A percentile compares a stretch with the other conserved stretches of the same genome.
phyloP scores from a whole-genome alignment of 2,888 invertebrate genomes.

The Erebia epiphron region DNA sequence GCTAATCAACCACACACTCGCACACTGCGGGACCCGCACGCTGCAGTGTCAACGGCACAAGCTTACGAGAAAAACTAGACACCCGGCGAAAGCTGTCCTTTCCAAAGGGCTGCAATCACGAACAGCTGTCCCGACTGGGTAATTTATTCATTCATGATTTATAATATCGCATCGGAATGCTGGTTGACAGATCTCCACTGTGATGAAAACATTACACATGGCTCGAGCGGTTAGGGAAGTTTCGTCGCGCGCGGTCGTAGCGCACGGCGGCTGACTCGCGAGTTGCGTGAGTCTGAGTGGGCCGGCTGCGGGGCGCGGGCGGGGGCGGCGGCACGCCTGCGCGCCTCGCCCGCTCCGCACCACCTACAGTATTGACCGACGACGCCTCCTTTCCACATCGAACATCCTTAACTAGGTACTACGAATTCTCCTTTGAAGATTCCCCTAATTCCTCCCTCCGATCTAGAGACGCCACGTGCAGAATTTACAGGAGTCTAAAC shows the following conservation, averaged over 20 bases:
- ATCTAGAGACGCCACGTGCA: slow-evolving; percentile 68
- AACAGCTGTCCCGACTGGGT: slow-evolving; percentile 36
- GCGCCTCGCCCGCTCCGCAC: slow-evolving; percentile 78
- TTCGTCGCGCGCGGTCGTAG: slow-evolving; percentile 73
- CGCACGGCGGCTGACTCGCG: slow-evolving; percentile 79
- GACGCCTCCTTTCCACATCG: slow-evolving; percentile 80
- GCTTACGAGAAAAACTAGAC: slow-evolving; percentile 74
- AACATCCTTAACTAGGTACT: slow-evolving; percentile 81
- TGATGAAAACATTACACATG: slow-evolving; percentile 81
- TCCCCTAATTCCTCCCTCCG: slow-evolving; percentile 69
- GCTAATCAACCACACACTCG: slow-evolving; percentile 81
- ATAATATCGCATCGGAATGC: slow-evolving; percentile 51
- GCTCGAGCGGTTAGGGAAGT: slow-evolving; percentile 61
- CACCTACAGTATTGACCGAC: slow-evolving; percentile 82
- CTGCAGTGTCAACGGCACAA: slow-evolving; percentile 81
- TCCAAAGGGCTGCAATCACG: slow-evolving; percentile 37
- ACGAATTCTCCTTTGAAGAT: slow-evolving; percentile 78
- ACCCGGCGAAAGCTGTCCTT: slow-evolving; percentile 71
- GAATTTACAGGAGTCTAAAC: slow-evolving; percentile 24
- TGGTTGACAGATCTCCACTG: slow-evolving; percentile 64
- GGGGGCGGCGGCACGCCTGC: slow-evolving; percentile 57
- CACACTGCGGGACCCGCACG: slow-evolving; percentile 81
- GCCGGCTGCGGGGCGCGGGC: slow-evolving; percentile 50
- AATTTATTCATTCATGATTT: slow-evolving; percentile 64
- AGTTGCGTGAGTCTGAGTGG: slow-evolving; percentile 77